A percentile compares a stretch with the other conserved stretches of the same genome.
These are phyloP conservation scores for Candoia aspera DNA, from an alignment of 2,113 vertebrate species.

Conservation along the genomic window DNA sequence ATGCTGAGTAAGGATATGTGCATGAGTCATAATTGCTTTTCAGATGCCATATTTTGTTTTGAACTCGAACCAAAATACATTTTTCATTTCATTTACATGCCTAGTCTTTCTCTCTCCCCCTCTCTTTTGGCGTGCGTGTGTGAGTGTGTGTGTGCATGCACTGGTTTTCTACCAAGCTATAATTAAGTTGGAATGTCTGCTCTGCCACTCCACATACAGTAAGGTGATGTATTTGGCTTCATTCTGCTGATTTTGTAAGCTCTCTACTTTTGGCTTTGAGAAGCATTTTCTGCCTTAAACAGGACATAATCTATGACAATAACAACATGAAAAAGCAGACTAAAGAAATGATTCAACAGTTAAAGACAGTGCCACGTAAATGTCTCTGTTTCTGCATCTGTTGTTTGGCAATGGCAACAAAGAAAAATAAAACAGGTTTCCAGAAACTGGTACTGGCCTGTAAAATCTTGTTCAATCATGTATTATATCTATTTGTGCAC, in stretches of 20 bases:
- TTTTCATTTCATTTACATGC: not conserved
- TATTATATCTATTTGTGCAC: constrained; percentile 41
- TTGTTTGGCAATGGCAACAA: constrained; percentile 77
- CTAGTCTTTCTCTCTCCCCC: not conserved
- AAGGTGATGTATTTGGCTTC: constrained; percentile 31
- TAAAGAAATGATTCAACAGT: constrained; percentile 69
- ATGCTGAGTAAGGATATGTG: not conserved
- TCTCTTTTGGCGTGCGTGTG: not conserved
- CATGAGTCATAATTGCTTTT: not conserved
- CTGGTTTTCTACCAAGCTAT: not conserved
- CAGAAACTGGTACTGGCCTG: constrained; percentile 77
- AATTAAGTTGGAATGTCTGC: constrained; percentile 36
- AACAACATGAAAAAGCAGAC: constrained; percentile 56
- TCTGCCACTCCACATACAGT: constrained; percentile 5
- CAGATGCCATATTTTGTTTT: not conserved
- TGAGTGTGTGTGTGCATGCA: not conserved
- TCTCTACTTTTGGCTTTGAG: constrained; percentile 57
- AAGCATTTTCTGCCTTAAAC: constrained; percentile 65
- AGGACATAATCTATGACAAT: constrained; percentile 58
- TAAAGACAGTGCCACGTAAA: constrained; percentile 75
- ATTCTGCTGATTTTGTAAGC: constrained; percentile 36
- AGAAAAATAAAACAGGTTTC: constrained; percentile 82
- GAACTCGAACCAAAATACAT: not conserved
- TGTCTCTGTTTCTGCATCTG: constrained; percentile 72
- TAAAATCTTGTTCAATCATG: constrained; percentile 80